Percentiles rank a stretch among this genome's conserved stretches.
Conservation (phyloP, 23 tunicate species). For the Corella eumyota region DNA sequence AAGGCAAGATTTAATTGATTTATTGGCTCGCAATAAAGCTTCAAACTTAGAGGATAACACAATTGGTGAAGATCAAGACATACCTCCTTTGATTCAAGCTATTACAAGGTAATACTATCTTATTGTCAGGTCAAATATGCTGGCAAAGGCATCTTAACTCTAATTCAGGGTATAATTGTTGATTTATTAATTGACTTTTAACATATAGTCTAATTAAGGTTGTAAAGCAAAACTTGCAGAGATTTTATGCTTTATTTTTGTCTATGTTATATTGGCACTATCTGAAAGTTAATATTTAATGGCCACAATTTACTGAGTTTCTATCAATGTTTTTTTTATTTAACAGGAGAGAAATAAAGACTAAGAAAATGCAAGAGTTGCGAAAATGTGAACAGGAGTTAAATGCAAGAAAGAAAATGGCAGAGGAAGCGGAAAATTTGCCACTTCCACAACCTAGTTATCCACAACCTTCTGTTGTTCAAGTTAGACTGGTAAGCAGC, state of each 20-base stretch:
- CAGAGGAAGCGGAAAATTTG: conserved; percentile 22
- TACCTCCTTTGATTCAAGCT: conserved; percentile 74
- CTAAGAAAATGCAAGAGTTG: conserved; percentile 27
- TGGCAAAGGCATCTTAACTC: neutral
- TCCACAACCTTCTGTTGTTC: conserved; percentile 63
- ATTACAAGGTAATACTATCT: conserved; percentile 42
- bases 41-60: neutral
- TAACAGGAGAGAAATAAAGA: conserved; percentile 38
- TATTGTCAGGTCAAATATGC: neutral
- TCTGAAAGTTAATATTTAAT: too few species aligned
- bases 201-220: too few species aligned
- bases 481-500: conserved; percentile 32
- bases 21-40: conserved; percentile 15
- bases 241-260: too few species aligned
- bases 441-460: conserved; percentile 59
- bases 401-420: conserved; percentile 16
- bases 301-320: too few species aligned
- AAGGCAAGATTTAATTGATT: conserved; percentile 17
- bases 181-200: too few species aligned
- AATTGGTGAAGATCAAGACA: neutral
- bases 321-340: too few species aligned
- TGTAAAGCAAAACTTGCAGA: too few species aligned
- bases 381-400: conserved; percentile 22
- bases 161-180: too few species aligned
- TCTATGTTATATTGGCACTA: too few species aligned